Evolutionary conservation across 2,888 invertebrate genomes (phyloP).

Genomic region (Cerceris rybyensis): DNA sequence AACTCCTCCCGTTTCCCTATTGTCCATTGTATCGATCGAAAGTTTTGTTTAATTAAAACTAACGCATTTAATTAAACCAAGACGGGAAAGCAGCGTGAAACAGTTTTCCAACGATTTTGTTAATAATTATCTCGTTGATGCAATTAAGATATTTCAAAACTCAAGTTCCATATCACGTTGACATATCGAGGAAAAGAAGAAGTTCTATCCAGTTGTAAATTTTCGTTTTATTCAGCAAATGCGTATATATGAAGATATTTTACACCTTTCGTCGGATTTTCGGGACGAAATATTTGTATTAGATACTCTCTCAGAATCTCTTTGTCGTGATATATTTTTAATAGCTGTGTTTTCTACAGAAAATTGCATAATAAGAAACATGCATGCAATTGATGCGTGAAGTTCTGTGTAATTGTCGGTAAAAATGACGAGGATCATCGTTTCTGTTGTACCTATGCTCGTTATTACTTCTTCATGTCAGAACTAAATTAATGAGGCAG

Average conservation of each 20-base stretch:
- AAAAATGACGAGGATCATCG: too few species aligned
- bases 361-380: background rate
- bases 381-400: background rate
- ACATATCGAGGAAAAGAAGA: background rate
- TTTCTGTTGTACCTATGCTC: too few species aligned
- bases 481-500: too few species aligned
- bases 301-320: background rate
- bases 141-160: background rate
- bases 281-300: background rate
- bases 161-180: background rate
- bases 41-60: too few species aligned
- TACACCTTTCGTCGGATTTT: constrained; percentile 2
- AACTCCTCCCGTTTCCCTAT: background rate
- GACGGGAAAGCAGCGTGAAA: too few species aligned
- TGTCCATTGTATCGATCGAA: background rate
- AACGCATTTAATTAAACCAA: too few species aligned
- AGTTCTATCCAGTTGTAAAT: background rate
- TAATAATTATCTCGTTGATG: too few species aligned
- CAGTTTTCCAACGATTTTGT: too few species aligned
- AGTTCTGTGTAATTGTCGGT: too few species aligned
- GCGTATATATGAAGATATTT: background rate
- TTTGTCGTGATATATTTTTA: constrained; percentile 9
- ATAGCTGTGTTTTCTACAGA: background rate
- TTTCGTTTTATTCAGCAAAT: background rate
- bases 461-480: too few species aligned